Evolutionary conservation across 2,888 invertebrate species (phyloP), one percentile per base, ranked within the genome.

Genomic region (Trissonchulus sp.): DNA sequence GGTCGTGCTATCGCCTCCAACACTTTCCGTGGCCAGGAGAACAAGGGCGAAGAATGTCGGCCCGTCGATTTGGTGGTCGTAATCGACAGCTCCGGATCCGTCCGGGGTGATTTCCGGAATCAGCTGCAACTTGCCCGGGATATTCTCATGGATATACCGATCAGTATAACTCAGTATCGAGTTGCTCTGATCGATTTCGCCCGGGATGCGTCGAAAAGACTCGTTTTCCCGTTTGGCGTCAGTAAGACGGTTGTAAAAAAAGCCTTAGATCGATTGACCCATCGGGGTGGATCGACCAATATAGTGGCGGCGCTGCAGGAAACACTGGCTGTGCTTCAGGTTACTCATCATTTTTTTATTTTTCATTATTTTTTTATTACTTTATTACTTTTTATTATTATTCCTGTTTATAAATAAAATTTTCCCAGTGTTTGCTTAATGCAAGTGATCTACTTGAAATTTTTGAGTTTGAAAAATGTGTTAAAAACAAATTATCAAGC

Each of bases 261-360:
- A 34, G 31, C 69, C 2, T 8, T 69, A 34, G 3, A 2, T 30
- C 33, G 33, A n/a, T n/a, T 69, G 35, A 8, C 8, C 3, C 30
- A 48, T 34, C 33, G 8, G n/a, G 74, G 74, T 68, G 65, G 48
- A 28, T 3, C 74, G 1, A 74, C 74, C 3, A 69, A 69, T 34
- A 35, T 69, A n/a, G 71, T 69, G 3, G 28, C 71, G 3, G 71
- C 35, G n/a, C 37, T 69, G 2, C 71, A 69, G 37, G 71, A 8
- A 48, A 23, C 48, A 23, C 8, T 23, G 8, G 48, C 8, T 8
- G 23, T 48, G 8, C 23, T 48, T 8, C 48, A 48, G 48, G 48
- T 15, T 8, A 23, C 48, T 8, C 8, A 48, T 69, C 31, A n/a
- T n/a, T n/a, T n/a, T n/a, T n/a, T n/a, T n/a, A n/a, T n/a, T n/a